phyloP scores from a whole-genome alignment of 2,113 vertebrate genomes.

The Tyto alba region DNA sequence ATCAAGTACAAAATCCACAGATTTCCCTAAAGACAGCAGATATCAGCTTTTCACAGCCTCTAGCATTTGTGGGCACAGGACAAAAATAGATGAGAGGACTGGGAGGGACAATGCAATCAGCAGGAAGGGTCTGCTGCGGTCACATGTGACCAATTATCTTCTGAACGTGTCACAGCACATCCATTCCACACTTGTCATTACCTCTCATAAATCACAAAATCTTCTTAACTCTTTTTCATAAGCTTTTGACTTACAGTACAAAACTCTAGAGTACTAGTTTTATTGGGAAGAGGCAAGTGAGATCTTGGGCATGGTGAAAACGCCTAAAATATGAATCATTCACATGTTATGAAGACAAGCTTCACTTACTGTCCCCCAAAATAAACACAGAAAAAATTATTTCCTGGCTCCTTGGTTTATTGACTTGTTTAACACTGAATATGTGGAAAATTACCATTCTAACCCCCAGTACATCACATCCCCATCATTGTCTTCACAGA shows the following conservation, averaged over 20 bases:
- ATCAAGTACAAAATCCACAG: neutral
- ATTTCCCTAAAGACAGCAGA: neutral
- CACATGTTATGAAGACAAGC: neutral
- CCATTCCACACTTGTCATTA: neutral
- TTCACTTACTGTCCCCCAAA: neutral
- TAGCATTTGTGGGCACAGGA: neutral
- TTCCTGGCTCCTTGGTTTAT: neutral
- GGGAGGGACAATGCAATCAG: neutral
- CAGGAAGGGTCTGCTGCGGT: neutral
- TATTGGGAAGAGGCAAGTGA: neutral
- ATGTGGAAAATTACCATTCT: neutral
- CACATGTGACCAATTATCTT: neutral
- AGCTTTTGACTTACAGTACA: neutral
- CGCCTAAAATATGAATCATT: neutral
- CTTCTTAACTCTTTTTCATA: neutral
- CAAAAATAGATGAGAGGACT: neutral
- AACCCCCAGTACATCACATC: neutral
- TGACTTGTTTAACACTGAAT: neutral
- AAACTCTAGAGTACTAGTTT: neutral
- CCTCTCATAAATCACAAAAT: neutral
- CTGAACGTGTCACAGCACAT: neutral
- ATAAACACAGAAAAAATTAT: neutral
- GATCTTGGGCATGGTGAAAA: neutral
- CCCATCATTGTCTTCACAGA: neutral
- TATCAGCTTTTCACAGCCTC: neutral